Conservation (phyloP, 1,140 invertebrate genomes). For the Oncopeltus fasciatus region DNA sequence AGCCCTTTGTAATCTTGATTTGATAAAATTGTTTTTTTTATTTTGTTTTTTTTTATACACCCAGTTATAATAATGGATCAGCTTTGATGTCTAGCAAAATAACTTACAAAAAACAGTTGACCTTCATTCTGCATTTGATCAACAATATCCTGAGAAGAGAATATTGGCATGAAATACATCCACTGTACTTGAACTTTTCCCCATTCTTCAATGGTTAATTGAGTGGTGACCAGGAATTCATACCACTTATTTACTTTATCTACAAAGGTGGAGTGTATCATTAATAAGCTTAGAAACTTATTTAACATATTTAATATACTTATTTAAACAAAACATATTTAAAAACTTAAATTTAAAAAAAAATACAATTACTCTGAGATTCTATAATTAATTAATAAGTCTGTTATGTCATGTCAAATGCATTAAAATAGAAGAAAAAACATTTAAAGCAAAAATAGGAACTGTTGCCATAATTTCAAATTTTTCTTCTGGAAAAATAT, state of each 20-base stretch:
- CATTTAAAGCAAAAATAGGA: no score
- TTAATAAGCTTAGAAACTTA: background rate
- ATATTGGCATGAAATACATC: slow-evolving; percentile 82
- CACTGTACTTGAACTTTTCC: slow-evolving; percentile 75
- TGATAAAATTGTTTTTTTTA: no score
- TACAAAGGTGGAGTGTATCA: slow-evolving; percentile 21
- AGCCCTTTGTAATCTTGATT: no score
- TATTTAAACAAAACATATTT: no score
- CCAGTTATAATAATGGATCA: no score
- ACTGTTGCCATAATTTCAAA: no score
- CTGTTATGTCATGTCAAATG: no score
- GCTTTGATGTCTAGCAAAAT: no score
- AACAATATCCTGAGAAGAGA: slow-evolving; percentile 84
- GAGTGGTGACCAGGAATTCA: slow-evolving; percentile 56
- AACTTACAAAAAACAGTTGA: slow-evolving; percentile 40
- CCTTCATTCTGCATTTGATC: slow-evolving; percentile 87
- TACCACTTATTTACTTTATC: slow-evolving; percentile 69
- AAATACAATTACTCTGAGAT: background rate
- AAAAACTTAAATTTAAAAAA: background rate
- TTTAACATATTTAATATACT: background rate
- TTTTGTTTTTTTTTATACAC: no score
- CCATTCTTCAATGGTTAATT: slow-evolving; percentile 75
- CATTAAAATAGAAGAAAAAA: no score
- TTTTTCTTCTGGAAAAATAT: no score
- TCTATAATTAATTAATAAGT: no score